These are phyloP conservation scores for Petrocephalus zakoni DNA, from an alignment of 2,113 vertebrate species.

Conservation along the genomic window DNA sequence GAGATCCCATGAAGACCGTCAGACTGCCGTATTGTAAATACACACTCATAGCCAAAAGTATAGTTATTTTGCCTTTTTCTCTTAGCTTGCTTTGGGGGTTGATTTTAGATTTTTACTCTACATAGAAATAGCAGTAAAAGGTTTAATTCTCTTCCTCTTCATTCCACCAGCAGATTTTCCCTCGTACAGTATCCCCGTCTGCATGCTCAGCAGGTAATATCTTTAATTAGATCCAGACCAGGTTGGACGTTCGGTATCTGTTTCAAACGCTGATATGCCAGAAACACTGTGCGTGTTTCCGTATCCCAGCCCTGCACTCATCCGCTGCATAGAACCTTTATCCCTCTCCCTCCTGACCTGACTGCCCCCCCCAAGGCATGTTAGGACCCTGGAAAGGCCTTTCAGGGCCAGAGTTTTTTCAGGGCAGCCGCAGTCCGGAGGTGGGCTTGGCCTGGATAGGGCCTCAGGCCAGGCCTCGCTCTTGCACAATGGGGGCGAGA, in stretches of 20 bases:
- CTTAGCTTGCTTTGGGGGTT: background rate
- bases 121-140: background rate
- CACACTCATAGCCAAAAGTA: background rate
- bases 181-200: background rate
- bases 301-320: conserved; percentile 38
- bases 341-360: conserved; percentile 43
- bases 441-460: conserved; percentile 29
- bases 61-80: background rate
- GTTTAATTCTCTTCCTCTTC: background rate
- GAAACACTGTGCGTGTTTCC: conserved; percentile 43
- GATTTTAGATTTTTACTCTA: background rate
- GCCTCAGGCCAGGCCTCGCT: background rate
- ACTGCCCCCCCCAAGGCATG: conserved; percentile 25
- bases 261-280: conserved; percentile 40
- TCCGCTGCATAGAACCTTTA: conserved; percentile 21
- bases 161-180: background rate
- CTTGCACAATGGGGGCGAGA: background rate
- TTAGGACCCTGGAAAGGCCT: background rate
- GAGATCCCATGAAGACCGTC: background rate
- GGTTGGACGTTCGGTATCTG: background rate
- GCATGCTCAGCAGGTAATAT: conserved; percentile 8
- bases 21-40: background rate
- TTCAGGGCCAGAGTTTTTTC: conserved; percentile 6
- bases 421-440: conserved; percentile 34
- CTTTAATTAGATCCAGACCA: conserved; percentile 22